Evolutionary conservation across 1,140 invertebrate genomes (phyloP), one percentile per base, ranked within the genome.

Genomic region (Macrocentrus cingulum): DNA sequence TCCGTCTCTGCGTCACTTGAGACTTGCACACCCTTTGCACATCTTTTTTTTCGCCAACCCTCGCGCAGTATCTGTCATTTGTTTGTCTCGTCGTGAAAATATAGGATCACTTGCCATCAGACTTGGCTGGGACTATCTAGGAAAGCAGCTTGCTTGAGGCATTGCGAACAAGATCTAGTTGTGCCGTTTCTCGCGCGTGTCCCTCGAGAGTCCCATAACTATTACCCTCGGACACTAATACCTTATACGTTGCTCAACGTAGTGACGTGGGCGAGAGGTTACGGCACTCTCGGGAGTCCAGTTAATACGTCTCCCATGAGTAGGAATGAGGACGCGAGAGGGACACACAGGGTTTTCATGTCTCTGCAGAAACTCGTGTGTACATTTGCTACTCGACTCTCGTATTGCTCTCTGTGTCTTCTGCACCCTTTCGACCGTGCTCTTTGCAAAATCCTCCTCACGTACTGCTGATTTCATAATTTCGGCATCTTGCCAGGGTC

Each of bases 391-490:
- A n/a, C 9, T 22, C 16, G 9, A 11, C 44, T 36, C 9, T 56
- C 29, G 4, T 25, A 36, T 13, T 56, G 18, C 25, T 19, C 20
- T 32, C 23, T 32, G 16, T 44, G 4, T 44, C 8, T n/a, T 5
- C 13, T 6, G 18, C 16, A 44, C 16, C 59, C 44, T 42, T 45
- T 48, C 50, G 41, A 36, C 23, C 44, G n/a, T n/a, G n/a, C n/a
- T n/a, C 49, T 60, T 64, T 64, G 42, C 55, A 56, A 63, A 67
- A 64, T 59, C 59, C 67, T 45, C 63, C 59, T 66, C 74, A 74
- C 72, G 73, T 75, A 75, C 62, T 70, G 73, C 73, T 75, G 75
- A 77, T 77, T 76, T 75, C 72, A 75, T 77, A 77, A 77, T 75
- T 76, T 73, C 67, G 71, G 74, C 69, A 70, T 70, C 68, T 70